Evolutionary conservation across 2,113 vertebrate species (phyloP).

Genomic region (Oceanodroma tethys): DNA sequence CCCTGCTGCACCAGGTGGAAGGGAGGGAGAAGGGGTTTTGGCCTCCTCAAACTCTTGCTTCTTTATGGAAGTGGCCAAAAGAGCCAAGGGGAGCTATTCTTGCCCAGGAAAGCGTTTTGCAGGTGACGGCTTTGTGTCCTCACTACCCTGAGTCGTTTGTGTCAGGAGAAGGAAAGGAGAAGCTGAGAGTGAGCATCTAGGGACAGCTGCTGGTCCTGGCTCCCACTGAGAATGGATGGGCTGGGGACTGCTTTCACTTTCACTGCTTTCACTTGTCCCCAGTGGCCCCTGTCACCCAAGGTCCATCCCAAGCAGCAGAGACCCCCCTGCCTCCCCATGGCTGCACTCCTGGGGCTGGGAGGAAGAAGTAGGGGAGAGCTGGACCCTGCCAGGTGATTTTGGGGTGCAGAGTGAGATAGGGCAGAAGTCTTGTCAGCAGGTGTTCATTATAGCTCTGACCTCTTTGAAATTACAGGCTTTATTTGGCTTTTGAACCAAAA

Average conservation of each 20-base stretch:
- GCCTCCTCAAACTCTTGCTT: neutral
- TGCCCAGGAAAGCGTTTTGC: neutral
- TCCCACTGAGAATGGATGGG: neutral
- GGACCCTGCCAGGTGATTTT: neutral
- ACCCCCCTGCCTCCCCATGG: neutral
- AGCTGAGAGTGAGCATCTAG: neutral
- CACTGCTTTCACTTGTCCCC: neutral
- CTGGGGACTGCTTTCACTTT: neutral
- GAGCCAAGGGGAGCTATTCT: neutral
- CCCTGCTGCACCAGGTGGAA: neutral
- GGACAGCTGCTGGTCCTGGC: neutral
- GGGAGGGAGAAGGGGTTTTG: neutral
- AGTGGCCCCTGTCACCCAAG: neutral
- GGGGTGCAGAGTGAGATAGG: neutral
- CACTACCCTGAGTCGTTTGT: rapidly evolving
- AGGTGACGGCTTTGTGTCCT: neutral
- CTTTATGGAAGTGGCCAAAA: neutral
- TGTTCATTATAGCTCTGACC: neutral
- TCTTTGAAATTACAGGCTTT: neutral
- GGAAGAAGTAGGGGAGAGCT: neutral
- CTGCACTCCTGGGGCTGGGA: neutral
- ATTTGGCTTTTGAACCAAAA: neutral
- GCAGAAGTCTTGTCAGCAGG: neutral
- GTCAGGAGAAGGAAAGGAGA: neutral
- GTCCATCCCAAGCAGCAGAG: neutral